Conservation (phyloP, 2,888 invertebrate genomes). For the Drosophila algonquin region DNA sequence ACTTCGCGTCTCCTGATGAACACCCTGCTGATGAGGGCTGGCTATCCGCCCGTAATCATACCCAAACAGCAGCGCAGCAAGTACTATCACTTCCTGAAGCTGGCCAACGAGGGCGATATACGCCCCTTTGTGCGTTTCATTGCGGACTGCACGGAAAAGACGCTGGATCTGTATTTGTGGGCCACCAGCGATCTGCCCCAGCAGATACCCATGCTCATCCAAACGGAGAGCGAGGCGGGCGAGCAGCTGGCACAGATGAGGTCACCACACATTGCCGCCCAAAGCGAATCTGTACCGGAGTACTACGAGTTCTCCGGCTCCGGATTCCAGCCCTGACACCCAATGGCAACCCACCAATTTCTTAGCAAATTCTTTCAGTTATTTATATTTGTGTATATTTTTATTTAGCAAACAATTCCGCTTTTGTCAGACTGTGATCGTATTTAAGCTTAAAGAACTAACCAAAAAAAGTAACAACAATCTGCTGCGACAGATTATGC, state of each 20-base stretch:
- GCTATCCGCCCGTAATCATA: constrained; percentile 97
- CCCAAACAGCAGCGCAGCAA: constrained; percentile 93
- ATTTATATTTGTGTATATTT: constrained; percentile 36
- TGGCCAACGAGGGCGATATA: constrained; percentile 97
- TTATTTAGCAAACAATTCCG: constrained; percentile 44
- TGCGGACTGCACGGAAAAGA: constrained; percentile 95
- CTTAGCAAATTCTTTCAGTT: constrained; percentile 47
- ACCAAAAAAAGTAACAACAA: constrained; percentile 44
- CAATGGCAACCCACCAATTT: no score
- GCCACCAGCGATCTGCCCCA: constrained; percentile 90
- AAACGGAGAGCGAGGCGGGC: constrained; percentile 77
- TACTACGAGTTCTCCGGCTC: constrained; percentile 57
- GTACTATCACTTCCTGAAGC: constrained; percentile 94
- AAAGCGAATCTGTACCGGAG: constrained; percentile 33
- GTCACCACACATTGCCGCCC: constrained; percentile 45
- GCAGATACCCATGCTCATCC: constrained; percentile 88
- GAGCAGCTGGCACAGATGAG: constrained; percentile 64
- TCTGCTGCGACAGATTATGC: not conserved
- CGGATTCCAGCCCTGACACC: constrained; percentile 65
- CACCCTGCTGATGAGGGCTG: constrained; percentile 96
- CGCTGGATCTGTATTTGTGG: constrained; percentile 94
- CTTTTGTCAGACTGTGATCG: constrained; percentile 64
- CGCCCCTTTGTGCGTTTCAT: constrained; percentile 98
- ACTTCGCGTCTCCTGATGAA: constrained; percentile 98
- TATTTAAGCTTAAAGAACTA: constrained; percentile 57